Evolutionary conservation across 2,888 invertebrate species (phyloP), one percentile per base, ranked within the genome.

Genomic region (Mesorhabditis spiculigera): DNA sequence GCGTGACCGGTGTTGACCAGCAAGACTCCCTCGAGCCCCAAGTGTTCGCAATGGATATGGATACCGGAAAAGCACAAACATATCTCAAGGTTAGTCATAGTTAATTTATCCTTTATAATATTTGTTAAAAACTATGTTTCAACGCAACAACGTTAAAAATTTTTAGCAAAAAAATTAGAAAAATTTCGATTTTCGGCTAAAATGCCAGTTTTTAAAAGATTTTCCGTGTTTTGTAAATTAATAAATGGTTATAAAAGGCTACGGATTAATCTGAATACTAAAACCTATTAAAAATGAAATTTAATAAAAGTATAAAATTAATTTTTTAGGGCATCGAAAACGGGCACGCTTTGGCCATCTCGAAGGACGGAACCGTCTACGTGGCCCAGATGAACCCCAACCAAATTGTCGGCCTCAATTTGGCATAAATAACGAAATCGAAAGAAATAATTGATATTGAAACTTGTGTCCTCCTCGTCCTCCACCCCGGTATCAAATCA

Each of bases 271-370:
- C 28, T 28, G 28, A 28, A 28, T 28, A 28, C 28, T 28, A 28
- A 28, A n/a, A 1, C 28, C 28, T 28, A 28, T 28, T 28, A 28
- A 28, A 28, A 1, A 28, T 28, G 3, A n/a, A n/a, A 28, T 28
- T 28, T 28, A 28, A 28, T 28, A 28, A 28, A 28, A 3, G 28
- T 28, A 28, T 28, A 28, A 28, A 28, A 28, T 28, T 28, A 50
- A 50, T 13, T 28, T 78, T 80, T 61, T 67, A 92, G 91, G 91
- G 91, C 68, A 92, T 94, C 86, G 90, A 90, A 78, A 92, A 91
- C 86, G 93, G 94, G 0, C 94, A 94, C 84, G 92, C 92, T 4
- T 89, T 93, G 75, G 92, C 92, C 0, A 91, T 93, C 5, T 90
- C 91, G 28, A 73, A 81, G 8, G 92, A 93, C 85, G 91, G 91